phyloP scores from a whole-genome alignment of 2,888 invertebrate species.

The Diaphora mendica region DNA sequence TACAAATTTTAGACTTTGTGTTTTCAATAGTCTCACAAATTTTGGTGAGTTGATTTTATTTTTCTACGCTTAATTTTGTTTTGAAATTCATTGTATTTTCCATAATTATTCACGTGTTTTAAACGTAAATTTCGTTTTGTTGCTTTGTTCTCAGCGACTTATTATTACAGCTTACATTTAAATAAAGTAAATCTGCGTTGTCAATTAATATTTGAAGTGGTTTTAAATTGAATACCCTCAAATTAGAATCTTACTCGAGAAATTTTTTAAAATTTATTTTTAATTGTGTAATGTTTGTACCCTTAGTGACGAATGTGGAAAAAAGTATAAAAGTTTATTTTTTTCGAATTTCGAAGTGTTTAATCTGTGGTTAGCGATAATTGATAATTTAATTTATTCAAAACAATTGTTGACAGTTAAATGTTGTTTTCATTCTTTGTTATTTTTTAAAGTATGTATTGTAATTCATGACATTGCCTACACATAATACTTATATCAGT shows the following conservation, averaged over 20 bases:
- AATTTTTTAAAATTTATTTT: neutral
- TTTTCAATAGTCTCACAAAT: conserved; percentile 46
- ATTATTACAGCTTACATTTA: neutral
- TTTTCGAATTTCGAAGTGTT: neutral
- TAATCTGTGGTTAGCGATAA: neutral
- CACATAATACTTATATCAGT: neutral
- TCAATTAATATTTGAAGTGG: neutral
- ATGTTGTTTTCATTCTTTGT: neutral
- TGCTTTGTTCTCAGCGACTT: neutral
- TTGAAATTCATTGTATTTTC: neutral
- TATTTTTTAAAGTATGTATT: neutral
- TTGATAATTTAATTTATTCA: neutral
- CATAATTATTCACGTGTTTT: conserved; percentile 11
- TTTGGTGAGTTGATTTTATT: conserved; percentile 61
- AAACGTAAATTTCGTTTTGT: conserved; percentile 1
- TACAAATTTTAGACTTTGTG: conserved; percentile 23
- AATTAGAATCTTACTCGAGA: neutral
- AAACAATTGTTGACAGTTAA: neutral
- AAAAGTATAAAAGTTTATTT: neutral
- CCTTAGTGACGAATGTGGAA: too few species aligned
- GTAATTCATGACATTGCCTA: neutral
- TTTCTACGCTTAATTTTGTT: conserved; percentile 22
- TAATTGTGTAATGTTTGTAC: neutral
- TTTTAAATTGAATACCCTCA: conserved; percentile 1
- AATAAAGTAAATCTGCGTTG: neutral